Evolutionary conservation across 2,888 invertebrate genomes (phyloP).

Genomic region (Chymomyza amoena): DNA sequence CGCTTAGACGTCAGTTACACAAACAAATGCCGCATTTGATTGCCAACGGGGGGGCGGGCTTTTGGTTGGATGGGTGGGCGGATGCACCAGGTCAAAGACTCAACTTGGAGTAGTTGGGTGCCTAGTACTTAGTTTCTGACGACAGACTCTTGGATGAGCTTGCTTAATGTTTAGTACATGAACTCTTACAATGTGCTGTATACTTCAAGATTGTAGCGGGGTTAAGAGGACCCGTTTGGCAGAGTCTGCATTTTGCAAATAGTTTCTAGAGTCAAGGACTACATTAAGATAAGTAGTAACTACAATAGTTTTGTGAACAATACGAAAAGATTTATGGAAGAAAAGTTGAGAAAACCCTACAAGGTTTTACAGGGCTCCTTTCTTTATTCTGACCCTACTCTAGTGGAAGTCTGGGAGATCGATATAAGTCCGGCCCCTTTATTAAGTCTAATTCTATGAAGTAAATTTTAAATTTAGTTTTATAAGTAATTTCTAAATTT

Average conservation of each 20-base stretch:
- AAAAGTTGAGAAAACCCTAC: too few relatives aligned
- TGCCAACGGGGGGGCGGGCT: slow-evolving; percentile 40
- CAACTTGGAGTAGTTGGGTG: not conserved
- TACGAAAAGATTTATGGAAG: too few relatives aligned
- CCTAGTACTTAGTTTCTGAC: not conserved
- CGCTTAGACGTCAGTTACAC: slow-evolving; percentile 51
- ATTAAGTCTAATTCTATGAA: too few relatives aligned
- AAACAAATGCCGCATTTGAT: slow-evolving; percentile 55
- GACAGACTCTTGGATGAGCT: not conserved
- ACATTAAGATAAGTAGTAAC: too few relatives aligned
- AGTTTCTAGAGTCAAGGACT: not conserved
- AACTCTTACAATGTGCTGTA: not conserved
- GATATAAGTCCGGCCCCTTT: too few relatives aligned
- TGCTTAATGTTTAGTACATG: not conserved
- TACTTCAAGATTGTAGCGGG: not conserved
- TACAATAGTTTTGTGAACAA: too few relatives aligned
- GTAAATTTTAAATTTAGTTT: too few relatives aligned
- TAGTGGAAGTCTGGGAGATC: too few relatives aligned
- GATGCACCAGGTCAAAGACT: slow-evolving; percentile 6
- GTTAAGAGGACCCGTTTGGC: not conserved
- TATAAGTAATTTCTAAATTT: too few relatives aligned
- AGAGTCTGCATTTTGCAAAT: not conserved
- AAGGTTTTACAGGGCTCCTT: too few relatives aligned
- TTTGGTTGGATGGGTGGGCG: not conserved
- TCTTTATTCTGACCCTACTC: too few relatives aligned